Base-by-base conservation (phyloP, 1,140 invertebrate species). In the Manduca sexta region DNA sequence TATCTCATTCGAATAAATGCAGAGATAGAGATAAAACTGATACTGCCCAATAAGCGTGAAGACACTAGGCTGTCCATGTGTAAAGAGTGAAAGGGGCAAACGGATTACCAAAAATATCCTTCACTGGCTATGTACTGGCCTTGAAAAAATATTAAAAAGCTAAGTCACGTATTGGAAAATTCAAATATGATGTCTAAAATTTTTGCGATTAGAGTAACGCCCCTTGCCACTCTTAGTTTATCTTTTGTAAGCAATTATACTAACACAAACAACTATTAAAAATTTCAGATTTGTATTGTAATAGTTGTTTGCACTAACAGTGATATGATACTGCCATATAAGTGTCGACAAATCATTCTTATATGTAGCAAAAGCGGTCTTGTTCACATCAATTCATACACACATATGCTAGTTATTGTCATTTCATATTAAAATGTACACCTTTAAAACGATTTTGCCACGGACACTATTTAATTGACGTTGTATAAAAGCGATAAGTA, bases 1-100 rank as follows among this genome's bases (percentile, higher is more conserved):
- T 64, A 65, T 72, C 77, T 67, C 74, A 64, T 74, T 74, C 63
- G 52, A 66, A 70, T 79, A 81, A 81, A 81, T 81, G 77, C 77
- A 62, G 65, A 77, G 77, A 74, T 52, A 43, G 38, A 50, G 46
- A 57, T 56, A 69, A 64, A 60, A 56, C 49, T 37, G 61, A 75
- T 71, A 64, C 63, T 75, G 60, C 8, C 21, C 21, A 65, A 63
- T 64, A 64, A 64, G 59, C 52, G 46, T 46, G 43, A 42, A 34
- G 34, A 56, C 49, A 45, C 12, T 42, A 12, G 34, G 8, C 21
- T 26, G 8, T 26, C 21, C 21, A 26, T 26, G 14, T 4, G 13
- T n/a, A 26, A 46, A 46, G 6, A 15, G 38, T 14, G n/a, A 15
- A 15, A 52, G 29, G 16, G 49, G 16, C 18, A 11, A 30, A 13